Evolutionary conservation across 2,113 vertebrate genomes (phyloP).

Genomic region (Phalacrocorax pelagicus): DNA sequence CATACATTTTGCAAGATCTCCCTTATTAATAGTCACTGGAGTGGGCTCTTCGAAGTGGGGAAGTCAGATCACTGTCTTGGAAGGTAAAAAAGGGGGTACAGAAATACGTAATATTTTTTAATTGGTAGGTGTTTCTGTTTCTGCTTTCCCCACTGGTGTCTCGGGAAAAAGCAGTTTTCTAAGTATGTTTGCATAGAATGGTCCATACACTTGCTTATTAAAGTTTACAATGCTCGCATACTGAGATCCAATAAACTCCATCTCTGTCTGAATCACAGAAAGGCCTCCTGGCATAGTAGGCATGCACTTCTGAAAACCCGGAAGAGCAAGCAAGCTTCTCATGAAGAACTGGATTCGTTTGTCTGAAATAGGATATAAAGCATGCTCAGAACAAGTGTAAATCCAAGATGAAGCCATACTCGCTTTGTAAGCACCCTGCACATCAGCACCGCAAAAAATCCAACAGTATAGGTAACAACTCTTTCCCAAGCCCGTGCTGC

Average conservation of each 20-base stretch:
- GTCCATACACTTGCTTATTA: conserved; percentile 90
- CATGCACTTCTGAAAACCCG: conserved; percentile 71
- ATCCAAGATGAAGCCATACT: background rate
- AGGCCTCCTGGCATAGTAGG: conserved; percentile 84
- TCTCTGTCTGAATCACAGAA: conserved; percentile 81
- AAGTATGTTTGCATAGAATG: conserved; percentile 90
- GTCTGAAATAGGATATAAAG: conserved; percentile 72
- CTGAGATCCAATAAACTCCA: conserved; percentile 78
- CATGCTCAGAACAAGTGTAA: background rate
- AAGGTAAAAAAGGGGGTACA: background rate
- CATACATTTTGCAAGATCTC: background rate
- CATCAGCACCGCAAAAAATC: background rate
- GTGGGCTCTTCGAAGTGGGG: background rate
- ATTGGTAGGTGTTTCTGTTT: conserved; percentile 33
- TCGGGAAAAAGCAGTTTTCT: conserved; percentile 84
- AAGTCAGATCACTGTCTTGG: background rate
- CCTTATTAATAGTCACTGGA: background rate
- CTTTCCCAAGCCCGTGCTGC: background rate
- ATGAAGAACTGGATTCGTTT: conserved; percentile 88
- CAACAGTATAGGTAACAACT: background rate
- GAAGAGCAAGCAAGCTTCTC: conserved; percentile 78
- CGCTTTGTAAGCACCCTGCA: background rate
- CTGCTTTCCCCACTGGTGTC: conserved; percentile 41
- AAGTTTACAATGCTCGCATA: conserved; percentile 86
- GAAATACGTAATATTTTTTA: background rate